A percentile compares a stretch with the other conserved stretches of the same genome.
Conservation (phyloP, 1,140 invertebrate genomes). For the Theocolax elegans region DNA sequence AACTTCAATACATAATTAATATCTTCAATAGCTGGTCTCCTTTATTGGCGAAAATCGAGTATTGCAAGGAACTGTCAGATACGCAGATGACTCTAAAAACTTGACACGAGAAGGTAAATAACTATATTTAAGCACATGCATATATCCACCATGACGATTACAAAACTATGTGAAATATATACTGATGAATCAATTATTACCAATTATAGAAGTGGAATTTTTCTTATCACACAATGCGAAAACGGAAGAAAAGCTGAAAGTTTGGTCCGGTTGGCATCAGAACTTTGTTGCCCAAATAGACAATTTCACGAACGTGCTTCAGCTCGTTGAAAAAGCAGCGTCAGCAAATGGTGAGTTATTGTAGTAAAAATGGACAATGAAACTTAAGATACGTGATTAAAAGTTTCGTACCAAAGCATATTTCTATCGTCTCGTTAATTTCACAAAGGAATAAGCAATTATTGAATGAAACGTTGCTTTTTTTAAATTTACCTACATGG, state of each 20-base stretch:
- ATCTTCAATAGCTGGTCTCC: conserved; percentile 74
- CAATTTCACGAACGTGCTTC: conserved; percentile 67
- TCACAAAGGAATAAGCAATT: no score
- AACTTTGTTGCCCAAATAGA: conserved; percentile 49
- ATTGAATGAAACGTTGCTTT: no score
- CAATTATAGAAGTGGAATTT: conserved; percentile 48
- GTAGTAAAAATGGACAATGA: no score
- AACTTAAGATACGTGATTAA: no score
- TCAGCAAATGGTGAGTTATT: conserved; percentile 68
- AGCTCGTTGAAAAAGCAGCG: conserved; percentile 68
- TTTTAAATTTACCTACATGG: no score
- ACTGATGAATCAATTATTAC: background rate
- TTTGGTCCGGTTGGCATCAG: conserved; percentile 55
- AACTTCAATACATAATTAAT: no score
- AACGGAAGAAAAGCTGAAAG: conserved; percentile 44
- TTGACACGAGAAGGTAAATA: conserved; percentile 46
- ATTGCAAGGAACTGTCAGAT: conserved; percentile 33
- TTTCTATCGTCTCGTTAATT: no score
- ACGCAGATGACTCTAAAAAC: conserved; percentile 34
- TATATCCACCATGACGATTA: no score
- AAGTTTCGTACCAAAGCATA: no score
- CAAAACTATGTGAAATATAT: background rate
- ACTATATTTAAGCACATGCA: conserved; percentile 7
- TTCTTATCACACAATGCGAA: conserved; percentile 45
- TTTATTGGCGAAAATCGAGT: conserved; percentile 75